Conservation (phyloP, 2,113 vertebrate genomes). For the Heliornis fulica region DNA sequence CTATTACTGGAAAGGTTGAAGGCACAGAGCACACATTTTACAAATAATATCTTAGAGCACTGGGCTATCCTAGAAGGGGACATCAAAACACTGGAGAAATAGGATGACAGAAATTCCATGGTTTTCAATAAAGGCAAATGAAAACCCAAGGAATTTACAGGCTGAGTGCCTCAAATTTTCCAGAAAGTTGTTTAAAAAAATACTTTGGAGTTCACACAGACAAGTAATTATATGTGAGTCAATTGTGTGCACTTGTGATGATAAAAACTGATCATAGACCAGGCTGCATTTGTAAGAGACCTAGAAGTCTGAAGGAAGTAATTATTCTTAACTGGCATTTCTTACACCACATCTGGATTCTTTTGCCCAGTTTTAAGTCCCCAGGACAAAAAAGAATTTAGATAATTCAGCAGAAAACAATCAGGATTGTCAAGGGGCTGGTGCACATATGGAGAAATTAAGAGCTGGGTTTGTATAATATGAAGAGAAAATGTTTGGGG, state of each 20-base stretch:
- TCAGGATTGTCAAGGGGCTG: not conserved
- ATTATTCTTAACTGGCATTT: not conserved
- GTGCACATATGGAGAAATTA: not conserved
- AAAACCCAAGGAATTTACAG: not conserved
- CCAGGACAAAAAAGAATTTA: not conserved
- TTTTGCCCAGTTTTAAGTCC: not conserved
- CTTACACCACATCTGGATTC: not conserved
- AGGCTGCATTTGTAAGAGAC: not conserved
- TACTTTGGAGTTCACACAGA: not conserved
- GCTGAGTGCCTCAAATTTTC: not conserved
- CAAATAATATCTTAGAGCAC: accelerated
- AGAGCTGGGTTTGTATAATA: not conserved
- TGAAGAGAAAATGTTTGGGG: not conserved
- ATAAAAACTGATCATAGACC: not conserved
- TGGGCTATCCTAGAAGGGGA: not conserved
- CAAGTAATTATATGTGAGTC: not conserved
- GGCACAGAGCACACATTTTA: not conserved
- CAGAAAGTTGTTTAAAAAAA: not conserved
- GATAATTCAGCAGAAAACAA: not conserved
- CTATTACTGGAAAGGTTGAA: not conserved
- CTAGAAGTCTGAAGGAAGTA: not conserved
- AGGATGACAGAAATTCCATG: not conserved
- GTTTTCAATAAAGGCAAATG: not conserved
- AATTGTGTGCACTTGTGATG: not conserved
- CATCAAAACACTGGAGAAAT: not conserved